Conservation (phyloP, 2,888 invertebrate genomes). For the Phalera bucephala region DNA sequence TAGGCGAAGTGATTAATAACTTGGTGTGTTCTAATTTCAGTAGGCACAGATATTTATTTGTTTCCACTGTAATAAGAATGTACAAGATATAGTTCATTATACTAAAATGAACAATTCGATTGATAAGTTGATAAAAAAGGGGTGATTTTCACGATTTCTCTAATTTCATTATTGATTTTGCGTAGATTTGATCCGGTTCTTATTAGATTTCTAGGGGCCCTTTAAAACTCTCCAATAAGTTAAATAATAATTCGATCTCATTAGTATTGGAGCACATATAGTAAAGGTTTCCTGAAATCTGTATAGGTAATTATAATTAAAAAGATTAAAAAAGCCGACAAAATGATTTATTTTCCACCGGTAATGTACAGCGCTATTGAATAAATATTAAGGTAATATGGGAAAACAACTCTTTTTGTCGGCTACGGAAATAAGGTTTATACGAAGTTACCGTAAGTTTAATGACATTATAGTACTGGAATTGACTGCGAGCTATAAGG, state of each 20-base stretch:
- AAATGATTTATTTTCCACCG: conserved; percentile 34
- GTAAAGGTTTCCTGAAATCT: conserved; percentile 40
- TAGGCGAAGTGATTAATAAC: too few relatives aligned
- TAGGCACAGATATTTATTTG: too few relatives aligned
- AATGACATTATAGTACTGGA: conserved; percentile 39
- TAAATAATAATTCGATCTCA: conserved; percentile 56
- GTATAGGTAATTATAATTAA: conserved; percentile 31
- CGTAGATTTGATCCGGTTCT: too few relatives aligned
- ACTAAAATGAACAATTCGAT: too few relatives aligned
- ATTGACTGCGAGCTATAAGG: conserved; percentile 62
- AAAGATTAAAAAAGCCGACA: conserved; percentile 16
- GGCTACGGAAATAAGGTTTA: conserved; percentile 19
- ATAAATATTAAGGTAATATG: conserved; percentile 18
- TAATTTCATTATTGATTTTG: too few relatives aligned
- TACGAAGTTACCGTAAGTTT: conserved; percentile 40
- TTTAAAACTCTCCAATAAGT: conserved; percentile 31
- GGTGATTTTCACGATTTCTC: too few relatives aligned
- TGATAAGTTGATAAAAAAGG: too few relatives aligned
- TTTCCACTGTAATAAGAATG: too few relatives aligned
- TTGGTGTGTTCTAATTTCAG: too few relatives aligned
- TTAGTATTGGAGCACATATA: conserved; percentile 32
- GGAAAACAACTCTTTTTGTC: conserved; percentile 27
- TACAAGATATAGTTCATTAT: too few relatives aligned
- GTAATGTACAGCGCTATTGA: conserved; percentile 33
- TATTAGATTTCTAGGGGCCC: conserved; percentile 34